Percentiles rank a stretch among this genome's conserved stretches.
Evolutionary conservation across 2,888 invertebrate genomes (phyloP).

Genomic region (Tenthredo amoena): DNA sequence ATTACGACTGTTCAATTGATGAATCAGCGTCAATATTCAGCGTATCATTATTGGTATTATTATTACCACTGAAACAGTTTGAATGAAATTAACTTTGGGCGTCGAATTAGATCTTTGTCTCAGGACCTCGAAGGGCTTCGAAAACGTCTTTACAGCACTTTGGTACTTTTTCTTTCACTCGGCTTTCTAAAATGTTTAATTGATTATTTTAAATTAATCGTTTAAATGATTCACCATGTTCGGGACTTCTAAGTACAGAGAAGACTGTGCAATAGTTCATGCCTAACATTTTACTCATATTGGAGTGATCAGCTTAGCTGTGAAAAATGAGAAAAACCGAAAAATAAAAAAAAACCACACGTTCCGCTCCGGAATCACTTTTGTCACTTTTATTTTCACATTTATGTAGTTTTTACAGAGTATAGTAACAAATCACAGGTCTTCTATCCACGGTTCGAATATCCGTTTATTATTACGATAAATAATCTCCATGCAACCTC

Average conservation of each 20-base stretch:
- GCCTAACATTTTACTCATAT: conserved; percentile 72
- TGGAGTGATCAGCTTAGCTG: conserved; percentile 57
- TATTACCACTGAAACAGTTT: not conserved
- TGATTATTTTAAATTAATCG: conserved; percentile 68
- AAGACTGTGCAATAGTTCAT: conserved; percentile 73
- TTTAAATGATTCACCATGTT: conserved; percentile 72
- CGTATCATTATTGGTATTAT: not conserved
- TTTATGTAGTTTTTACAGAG: conserved; percentile 33
- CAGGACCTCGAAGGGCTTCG: not conserved
- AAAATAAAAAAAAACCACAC: conserved; percentile 69
- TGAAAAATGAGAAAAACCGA: conserved; percentile 67
- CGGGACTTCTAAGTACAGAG: conserved; percentile 76
- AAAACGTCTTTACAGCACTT: conserved; percentile 9
- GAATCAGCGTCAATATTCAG: not conserved
- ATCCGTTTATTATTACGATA: not conserved
- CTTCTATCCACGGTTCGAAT: conserved; percentile 29
- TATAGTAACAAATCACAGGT: not conserved
- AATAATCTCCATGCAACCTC: conserved; percentile 38
- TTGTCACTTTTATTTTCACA: conserved; percentile 54
- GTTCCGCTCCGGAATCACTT: conserved; percentile 65
- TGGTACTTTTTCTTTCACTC: not conserved
- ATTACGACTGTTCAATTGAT: conserved; percentile 1
- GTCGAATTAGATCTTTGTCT: not conserved
- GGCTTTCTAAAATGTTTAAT: not conserved
- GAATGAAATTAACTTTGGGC: not conserved